Evolutionary conservation across 2,888 invertebrate genomes (phyloP).

Genomic region (Apodemia mormo): DNA sequence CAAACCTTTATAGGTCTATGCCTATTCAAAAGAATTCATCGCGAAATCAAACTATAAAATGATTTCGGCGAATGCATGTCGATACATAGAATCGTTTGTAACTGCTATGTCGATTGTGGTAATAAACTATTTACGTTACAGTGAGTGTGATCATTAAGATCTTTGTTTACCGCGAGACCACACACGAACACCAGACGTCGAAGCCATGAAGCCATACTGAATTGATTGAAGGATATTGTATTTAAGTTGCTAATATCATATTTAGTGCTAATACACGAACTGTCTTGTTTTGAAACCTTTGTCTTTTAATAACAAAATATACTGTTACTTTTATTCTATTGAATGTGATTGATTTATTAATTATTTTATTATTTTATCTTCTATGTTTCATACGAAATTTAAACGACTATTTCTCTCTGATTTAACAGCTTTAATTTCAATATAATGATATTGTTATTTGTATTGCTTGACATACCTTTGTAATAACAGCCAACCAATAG

Average conservation of each 20-base stretch:
- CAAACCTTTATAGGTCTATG: background rate
- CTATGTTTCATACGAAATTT: too few species aligned
- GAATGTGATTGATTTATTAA: too few species aligned
- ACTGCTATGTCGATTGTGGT: constrained; percentile 68
- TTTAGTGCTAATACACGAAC: constrained; percentile 45
- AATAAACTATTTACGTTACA: constrained; percentile 73
- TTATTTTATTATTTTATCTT: too few species aligned
- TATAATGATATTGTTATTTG: too few species aligned
- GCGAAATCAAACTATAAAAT: constrained; percentile 51
- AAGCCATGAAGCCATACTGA: constrained; percentile 62
- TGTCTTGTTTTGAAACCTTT: constrained; percentile 26
- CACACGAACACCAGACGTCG: constrained; percentile 68
- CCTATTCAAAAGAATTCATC: constrained; percentile 21
- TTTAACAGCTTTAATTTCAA: too few species aligned
- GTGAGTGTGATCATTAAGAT: constrained; percentile 69
- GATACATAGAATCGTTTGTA: constrained; percentile 61
- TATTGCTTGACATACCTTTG: too few species aligned
- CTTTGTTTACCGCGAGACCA: constrained; percentile 74
- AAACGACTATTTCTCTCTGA: too few species aligned
- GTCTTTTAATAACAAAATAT: constrained; percentile 8
- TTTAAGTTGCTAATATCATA: constrained; percentile 67
- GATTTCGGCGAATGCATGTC: constrained; percentile 55
- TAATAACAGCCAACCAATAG: too few species aligned
- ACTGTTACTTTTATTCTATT: too few species aligned
- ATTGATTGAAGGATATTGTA: constrained; percentile 77